Evolutionary conservation across 2,888 invertebrate species (phyloP), one percentile per base, ranked within the genome.

Genomic region (Eilema depressum): DNA sequence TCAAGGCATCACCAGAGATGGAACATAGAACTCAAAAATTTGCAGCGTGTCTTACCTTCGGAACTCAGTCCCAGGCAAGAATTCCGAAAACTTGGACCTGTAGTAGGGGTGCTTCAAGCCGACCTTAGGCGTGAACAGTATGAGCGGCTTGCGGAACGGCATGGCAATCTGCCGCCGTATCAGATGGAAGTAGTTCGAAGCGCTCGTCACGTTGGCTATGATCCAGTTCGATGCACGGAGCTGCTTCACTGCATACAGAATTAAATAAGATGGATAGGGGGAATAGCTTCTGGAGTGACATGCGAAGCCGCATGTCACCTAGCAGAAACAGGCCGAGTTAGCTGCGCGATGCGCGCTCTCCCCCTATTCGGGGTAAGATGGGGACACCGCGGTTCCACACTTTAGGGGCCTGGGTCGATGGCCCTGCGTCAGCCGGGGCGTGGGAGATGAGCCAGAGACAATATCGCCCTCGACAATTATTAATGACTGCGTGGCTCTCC

Each of bases 81-180:
- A 97, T 56, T 97, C 97, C 68, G 96, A 96, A 81, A 98, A 96
- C 60, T 96, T 96, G 12, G 98, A 98, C 68, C 96, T 92, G 69
- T 97, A 97, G 89, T 96, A 97, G 0, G 97, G 97, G 79, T 97
- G 97, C 79, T 98, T 96, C 72, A 98, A 96, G 77, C 98, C 95
- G 61, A 97, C 96, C 91, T 98, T 98, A 1, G 98, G 98, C 20
- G 97, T 96, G 95, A 98, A 96, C 10, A 98, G 87, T 72, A 98
- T 96, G 77, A 98, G 90, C 37, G 98, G 98, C 91, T 98, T 98
- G 72, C 98, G 95, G 95, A 98, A 98, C 0, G 98, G 97, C 89
- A 97, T 89, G 53, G 96, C 96, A 69, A 98, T 96, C 92, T 98
- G 98, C 23, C 98, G 95, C 63, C 98, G 95, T 66, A 98, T 92